Base-by-base conservation (phyloP, 2,888 invertebrate genomes). In the Campopleginae sp. region DNA sequence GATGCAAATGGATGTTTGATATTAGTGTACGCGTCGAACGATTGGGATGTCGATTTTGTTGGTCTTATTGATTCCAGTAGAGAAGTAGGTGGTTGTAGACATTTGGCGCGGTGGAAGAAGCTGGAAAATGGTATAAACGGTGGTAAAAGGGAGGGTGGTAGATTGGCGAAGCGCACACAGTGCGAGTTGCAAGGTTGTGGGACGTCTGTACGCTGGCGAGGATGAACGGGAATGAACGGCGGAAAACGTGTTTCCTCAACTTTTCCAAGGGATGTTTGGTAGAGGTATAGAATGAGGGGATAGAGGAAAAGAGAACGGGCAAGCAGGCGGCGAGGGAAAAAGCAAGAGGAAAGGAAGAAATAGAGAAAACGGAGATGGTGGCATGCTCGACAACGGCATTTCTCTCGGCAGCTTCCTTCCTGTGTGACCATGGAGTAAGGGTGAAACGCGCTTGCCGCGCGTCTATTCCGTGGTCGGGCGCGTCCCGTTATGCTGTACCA, bases 381-480 rank as follows among this genome's bases (percentile, higher is more conserved):
- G 75, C 54, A 65, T 75, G 82, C 85, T 82, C 82, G 79, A 85
- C 85, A 88, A 85, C 81, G 80, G 74, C 71, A 71, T 80, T 79
- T 80, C 82, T 82, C 86, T 51, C 65, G 44, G 48, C 27, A 48
- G 77, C 31, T 86, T 84, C 82, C 80, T 82, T 85, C 82, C 82
- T 79, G 74, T 78, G 72, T 61, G 76, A 76, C 80, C 48, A 54
- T 68, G 46, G 54, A 51, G 54, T 42, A 66, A 54, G 66, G 44
- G 65, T 38, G 54, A 54, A 58, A 71, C 71, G 48, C 42, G 65
- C 76, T 33, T 42, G 17, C 65, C 68, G 19, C 68, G 19, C 70
- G 70, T 71, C 51, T 76, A 78, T 77, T 65, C 61, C 75, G 76
- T 80, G 61, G 48, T n/a, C 70, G 63, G 48, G 63, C 54, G 51